These are phyloP conservation scores for Lasioglossum figueresi DNA, from an alignment of 2,888 invertebrate species.

Conservation along the genomic window DNA sequence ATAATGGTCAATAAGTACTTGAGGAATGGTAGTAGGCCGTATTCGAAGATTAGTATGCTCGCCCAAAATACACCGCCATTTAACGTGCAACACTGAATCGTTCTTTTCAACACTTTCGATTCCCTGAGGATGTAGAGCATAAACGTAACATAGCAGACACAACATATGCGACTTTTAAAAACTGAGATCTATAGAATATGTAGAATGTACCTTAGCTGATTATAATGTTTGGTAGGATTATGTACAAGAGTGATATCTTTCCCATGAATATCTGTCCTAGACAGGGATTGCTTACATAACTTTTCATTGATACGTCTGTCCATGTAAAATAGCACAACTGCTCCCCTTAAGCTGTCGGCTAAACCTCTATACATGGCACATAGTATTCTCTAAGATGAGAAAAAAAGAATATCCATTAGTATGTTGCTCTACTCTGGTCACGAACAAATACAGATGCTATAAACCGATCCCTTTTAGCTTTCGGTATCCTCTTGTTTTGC, in stretches of 20 bases:
- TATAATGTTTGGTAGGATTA: constrained; percentile 82
- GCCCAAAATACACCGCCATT: constrained; percentile 95
- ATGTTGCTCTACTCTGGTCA: neutral
- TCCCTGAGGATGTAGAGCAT: constrained; percentile 86
- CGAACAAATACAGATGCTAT: neutral
- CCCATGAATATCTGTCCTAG: constrained; percentile 84
- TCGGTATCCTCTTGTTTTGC: neutral
- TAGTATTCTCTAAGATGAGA: constrained; percentile 87
- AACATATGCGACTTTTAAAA: neutral
- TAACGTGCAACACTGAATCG: constrained; percentile 92
- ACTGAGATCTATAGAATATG: neutral
- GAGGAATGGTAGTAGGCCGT: constrained; percentile 90
- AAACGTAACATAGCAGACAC: constrained; percentile 27
- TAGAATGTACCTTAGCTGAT: constrained; percentile 85
- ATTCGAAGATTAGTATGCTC: constrained; percentile 93
- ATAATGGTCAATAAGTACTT: constrained; percentile 88
- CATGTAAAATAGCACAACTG: constrained; percentile 90
- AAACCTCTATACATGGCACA: constrained; percentile 89
- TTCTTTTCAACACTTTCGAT: constrained; percentile 92
- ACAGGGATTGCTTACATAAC: constrained; percentile 86
- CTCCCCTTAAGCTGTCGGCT: constrained; percentile 92
- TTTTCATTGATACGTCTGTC: constrained; percentile 91
- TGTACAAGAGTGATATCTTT: constrained; percentile 84
- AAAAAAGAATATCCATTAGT: constrained; percentile 10
- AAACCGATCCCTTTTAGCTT: neutral